A percentile compares a stretch with the other conserved stretches of the same genome.
Conservation (phyloP, 2,888 invertebrate genomes). For the Lottia scabra region DNA sequence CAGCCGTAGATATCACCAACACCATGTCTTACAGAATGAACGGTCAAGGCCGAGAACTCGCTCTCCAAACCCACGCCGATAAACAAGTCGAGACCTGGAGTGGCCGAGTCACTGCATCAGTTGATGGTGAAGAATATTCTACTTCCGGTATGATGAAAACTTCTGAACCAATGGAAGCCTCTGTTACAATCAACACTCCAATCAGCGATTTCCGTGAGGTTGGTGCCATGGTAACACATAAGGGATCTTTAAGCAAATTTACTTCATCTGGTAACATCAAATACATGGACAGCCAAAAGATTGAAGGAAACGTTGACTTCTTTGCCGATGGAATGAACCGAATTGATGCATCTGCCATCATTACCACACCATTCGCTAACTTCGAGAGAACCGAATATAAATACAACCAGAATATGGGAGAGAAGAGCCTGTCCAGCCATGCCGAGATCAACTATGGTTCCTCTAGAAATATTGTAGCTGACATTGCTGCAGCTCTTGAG, state of each 20-base stretch:
- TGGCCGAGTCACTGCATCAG: neutral
- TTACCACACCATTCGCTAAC: constrained; percentile 12
- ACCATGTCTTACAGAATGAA: neutral
- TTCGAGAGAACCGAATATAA: neutral
- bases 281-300: constrained; percentile 26
- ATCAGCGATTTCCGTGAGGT: constrained; percentile 18
- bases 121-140: neutral
- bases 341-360: constrained; percentile 6
- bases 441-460: constrained; percentile 8
- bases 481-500: constrained; percentile 1
- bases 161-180: constrained; percentile 16
- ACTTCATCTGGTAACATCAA: constrained; percentile 28
- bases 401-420: constrained; percentile 3
- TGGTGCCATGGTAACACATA: constrained; percentile 20
- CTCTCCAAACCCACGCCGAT: neutral
- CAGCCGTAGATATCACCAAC: neutral
- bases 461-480: constrained; percentile 12
- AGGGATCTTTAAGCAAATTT: constrained; percentile 27
- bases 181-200: constrained; percentile 17
- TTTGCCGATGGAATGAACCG: constrained; percentile 4
- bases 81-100: neutral
- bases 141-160: neutral
- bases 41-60: neutral
- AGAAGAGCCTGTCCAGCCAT: neutral
- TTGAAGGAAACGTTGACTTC: constrained; percentile 26